Percentiles rank a stretch among this genome's conserved stretches.
Evolutionary conservation across 2,113 vertebrate genomes (phyloP).

Genomic region (Crotophaga sulcirostris): DNA sequence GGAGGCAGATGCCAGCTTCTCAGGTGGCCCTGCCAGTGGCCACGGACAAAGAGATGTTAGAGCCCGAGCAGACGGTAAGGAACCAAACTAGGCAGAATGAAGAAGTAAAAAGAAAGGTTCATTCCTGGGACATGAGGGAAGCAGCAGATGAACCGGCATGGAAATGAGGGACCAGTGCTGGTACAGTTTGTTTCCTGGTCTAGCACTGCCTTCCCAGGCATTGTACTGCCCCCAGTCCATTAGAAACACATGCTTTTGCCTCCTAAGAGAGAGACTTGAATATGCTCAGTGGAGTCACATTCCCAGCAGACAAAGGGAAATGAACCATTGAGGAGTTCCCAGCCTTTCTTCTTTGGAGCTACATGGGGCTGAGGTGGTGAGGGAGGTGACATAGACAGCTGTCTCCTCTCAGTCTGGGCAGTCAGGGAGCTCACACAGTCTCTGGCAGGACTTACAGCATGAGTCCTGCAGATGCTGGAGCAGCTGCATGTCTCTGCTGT

Average conservation of each 20-base stretch:
- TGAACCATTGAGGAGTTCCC: neutral
- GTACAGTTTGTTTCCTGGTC: neutral
- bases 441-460: neutral
- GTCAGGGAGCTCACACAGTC: neutral
- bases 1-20: slow-evolving; percentile 67
- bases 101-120: neutral
- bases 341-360: neutral
- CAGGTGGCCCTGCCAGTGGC: slow-evolving; percentile 27
- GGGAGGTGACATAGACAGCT: neutral
- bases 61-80: slow-evolving; percentile 72
- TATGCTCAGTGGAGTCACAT: neutral
- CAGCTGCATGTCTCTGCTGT: neutral
- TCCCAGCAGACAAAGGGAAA: neutral
- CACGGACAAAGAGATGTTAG: slow-evolving; percentile 46
- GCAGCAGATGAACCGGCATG: neutral
- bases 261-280: neutral
- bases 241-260: neutral
- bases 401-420: neutral
- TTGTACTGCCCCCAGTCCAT: neutral
- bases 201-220: neutral
- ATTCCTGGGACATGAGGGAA: neutral
- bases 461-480: neutral
- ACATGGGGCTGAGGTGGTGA: neutral
- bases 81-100: neutral
- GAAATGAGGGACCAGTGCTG: neutral